Evolutionary conservation across 2,888 invertebrate species (phyloP), one percentile per base, ranked within the genome.

Genomic region (Clostera curtula): DNA sequence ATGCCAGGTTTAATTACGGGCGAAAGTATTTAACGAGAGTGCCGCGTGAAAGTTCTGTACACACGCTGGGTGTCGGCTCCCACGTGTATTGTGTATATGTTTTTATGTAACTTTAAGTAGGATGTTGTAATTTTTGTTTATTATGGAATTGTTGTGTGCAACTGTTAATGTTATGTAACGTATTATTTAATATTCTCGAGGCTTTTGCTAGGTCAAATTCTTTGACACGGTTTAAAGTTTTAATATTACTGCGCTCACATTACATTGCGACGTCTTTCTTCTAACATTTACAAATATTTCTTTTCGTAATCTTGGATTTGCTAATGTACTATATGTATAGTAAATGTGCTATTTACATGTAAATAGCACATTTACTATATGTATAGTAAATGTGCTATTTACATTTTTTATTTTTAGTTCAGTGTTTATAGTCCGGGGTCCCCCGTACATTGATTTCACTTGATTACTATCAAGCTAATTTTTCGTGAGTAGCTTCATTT

Each of bases 11-110:
- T 80, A 82, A 82, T 80, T 80, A 80, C 67, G 46, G 71, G 80
- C 72, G 82, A 82, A 82, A 82, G 82, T 80, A n/a, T n/a, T 65
- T 71, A 70, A 71, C 70, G 71, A 73, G 75, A 70, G 70, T 64
- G 62, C 56, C 51, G 50, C 67, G 75, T 60, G 76, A 79, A 77
- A 77, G 73, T 74, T 62, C 53, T 44, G 55, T 59, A 59, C 56
- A 58, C 55, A 56, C 54, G 51, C n/a, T n/a, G n/a, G n/a, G n/a
- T 40, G 14, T 35, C 49, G 44, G 50, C 46, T 64, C 61, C 62
- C 69, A 64, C 61, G 66, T 58, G 62, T 56, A 61, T 60, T 60
- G 58, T 59, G 43, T 46, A 55, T 55, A 47, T 32, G 33, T 64
- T 65, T 67, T 63, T 49, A 52, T 50, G 44, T 57, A 60, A 59